Evolutionary conservation across 2,888 invertebrate species (phyloP), one percentile per base, ranked within the genome.

Genomic region (Neocrepidodera transversa): DNA sequence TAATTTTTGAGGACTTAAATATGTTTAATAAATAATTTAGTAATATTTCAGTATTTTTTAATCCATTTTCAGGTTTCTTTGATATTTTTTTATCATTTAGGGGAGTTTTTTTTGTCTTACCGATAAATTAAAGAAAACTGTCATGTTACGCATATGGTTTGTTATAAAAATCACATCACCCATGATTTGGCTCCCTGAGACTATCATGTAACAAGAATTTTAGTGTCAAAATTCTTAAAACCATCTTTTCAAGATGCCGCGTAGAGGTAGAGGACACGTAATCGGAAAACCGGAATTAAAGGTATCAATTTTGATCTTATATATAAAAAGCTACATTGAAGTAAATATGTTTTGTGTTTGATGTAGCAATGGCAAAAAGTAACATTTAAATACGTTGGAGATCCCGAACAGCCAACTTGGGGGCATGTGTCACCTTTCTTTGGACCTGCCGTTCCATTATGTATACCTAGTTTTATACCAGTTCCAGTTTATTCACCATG

Each of bases 391-490:
- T 45, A 45, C 14, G 45, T 45, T 5, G 45, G 45, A 28, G 16
- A 45, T 14, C 45, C 45, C 4, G 14, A 26, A 10, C 14, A 26
- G 13, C 45, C 45, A 1, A 13, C 45, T 11, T 45, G 45, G 45
- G 45, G 28, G 2, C 23, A 45, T 5, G 26, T 28, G 2, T 7
- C 26, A 4, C 13, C 45, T 6, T 6, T 8, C 13, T 45, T 26
- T 28, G 45, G 45, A 26, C 45, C 45, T 2, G 11, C 4, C 1
- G 13, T 13, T 8, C 45, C 45, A 16, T 14, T 11, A 8, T 45
- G 45, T 28, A 45, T 45, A 45, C 45, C 45, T 13, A 45, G 45
- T 20, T 45, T 11, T 13, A 28, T 45, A 28, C 45, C 45, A 10
- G 28, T 45, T 11, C 45, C 45, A 16, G 20, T 45, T 13, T 45